Base-by-base conservation (phyloP, 2,888 invertebrate genomes). In the Penaeus monodon region DNA sequence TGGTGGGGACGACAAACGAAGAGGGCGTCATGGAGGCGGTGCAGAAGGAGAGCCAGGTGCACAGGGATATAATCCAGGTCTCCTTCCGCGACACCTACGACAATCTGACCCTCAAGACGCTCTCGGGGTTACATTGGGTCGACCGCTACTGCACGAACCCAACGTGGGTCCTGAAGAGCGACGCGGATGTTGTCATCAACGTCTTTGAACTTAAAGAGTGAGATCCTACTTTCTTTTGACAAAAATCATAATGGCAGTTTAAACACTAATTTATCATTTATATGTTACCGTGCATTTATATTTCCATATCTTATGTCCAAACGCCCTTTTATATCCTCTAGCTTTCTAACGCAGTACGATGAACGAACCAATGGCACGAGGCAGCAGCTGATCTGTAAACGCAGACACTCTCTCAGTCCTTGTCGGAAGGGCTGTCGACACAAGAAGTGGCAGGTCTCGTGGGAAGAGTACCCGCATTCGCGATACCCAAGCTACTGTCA, bases 141-240 rank as follows among this genome's bases (percentile, higher is more conserved):
- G 64, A 79, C 20, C 44, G 66, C 33, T 90, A 79, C 77, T 90
- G 90, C 73, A 24, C 81, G n/a, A 65, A 76, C 22, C 76, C 89
- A 1, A 78, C 78, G 29, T 90, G 89, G 78, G 68, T 90, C 27
- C 79, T 90, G 64, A 90, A 90, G 81, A 81, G 86, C 38, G 90
- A 90, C 79, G 86, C 89, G 38, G 90, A 90, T 81, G 88, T 89
- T n/a, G 77, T 89, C 73, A 84, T 90, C 33, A 90, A 90, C 64
- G 66, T 88, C n/a, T 89, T 88, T 65, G 66, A 12, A n/a, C 82
- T 86, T 10, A 66, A 17, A 29, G 81, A 77, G 86, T 81, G 63
- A 86, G 76, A 29, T 0, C 0, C 3, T 3, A 66, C n/a, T 12
- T 27, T 22, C 27, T 27, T 76, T 33, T 76, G 12, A 38, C 38